These are phyloP conservation scores for Zelostemma sp. DNA, from an alignment of 1,140 invertebrate genomes.

Conservation along the genomic window DNA sequence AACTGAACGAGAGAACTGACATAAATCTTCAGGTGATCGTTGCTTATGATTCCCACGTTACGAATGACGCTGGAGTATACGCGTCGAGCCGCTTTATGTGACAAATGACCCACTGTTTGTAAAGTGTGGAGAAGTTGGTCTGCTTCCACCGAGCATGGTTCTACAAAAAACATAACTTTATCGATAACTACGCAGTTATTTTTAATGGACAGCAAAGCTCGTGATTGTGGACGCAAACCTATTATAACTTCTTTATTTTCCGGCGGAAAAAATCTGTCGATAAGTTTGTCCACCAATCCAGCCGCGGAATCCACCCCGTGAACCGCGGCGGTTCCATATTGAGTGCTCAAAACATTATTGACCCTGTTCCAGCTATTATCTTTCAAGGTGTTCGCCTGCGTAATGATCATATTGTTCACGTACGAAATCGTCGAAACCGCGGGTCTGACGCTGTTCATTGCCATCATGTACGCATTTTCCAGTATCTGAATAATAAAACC, in stretches of 20 bases:
- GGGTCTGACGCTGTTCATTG: constrained; percentile 67
- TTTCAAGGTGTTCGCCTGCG: constrained; percentile 75
- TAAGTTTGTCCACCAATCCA: constrained; percentile 73
- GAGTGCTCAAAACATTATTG: constrained; percentile 76
- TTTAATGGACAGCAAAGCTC: too few species aligned
- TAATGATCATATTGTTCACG: constrained; percentile 59
- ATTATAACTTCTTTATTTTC: constrained; percentile 66
- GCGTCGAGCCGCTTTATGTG: constrained; percentile 77
- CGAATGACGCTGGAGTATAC: constrained; percentile 75
- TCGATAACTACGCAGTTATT: too few species aligned
- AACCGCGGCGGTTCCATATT: constrained; percentile 76
- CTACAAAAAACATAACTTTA: constrained; percentile 63
- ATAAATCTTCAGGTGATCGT: constrained; percentile 74
- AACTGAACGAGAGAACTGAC: constrained; percentile 74
- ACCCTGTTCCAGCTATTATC: constrained; percentile 78
- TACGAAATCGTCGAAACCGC: constrained; percentile 55
- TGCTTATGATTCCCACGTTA: constrained; percentile 73
- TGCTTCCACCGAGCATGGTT: constrained; percentile 68
- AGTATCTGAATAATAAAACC: constrained; percentile 49
- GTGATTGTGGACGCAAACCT: constrained; percentile 51
- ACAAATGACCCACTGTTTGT: constrained; percentile 78
- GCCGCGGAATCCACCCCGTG: constrained; percentile 75
- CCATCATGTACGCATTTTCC: constrained; percentile 66
- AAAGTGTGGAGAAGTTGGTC: constrained; percentile 78
- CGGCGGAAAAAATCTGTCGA: constrained; percentile 78